Percentiles rank a stretch among this genome's conserved stretches.
These are phyloP conservation scores for Cataglyphis hispanica DNA, from an alignment of 1,140 invertebrate genomes.

Conservation along the genomic window DNA sequence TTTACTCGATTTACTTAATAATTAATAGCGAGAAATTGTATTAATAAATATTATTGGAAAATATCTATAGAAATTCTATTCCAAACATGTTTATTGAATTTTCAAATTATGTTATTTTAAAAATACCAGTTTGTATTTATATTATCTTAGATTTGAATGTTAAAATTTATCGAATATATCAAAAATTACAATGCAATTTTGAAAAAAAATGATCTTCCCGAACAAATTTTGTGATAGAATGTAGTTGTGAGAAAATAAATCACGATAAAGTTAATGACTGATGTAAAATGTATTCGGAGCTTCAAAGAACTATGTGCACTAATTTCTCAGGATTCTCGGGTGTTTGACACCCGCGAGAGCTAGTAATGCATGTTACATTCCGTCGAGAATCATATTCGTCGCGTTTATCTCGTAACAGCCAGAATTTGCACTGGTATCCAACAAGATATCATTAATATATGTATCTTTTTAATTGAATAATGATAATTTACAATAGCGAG, in stretches of 20 bases:
- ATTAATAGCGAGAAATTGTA: too few species aligned
- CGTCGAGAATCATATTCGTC: conserved; percentile 50
- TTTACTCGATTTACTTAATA: too few species aligned
- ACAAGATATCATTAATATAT: background rate
- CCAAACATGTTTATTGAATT: too few species aligned
- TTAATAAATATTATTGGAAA: too few species aligned
- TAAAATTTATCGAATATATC: background rate
- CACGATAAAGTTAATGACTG: conserved; percentile 35
- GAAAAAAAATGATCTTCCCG: background rate
- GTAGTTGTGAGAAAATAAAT: conserved; percentile 61
- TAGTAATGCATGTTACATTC: conserved; percentile 50
- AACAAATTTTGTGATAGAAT: background rate
- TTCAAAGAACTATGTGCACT: conserved; percentile 15
- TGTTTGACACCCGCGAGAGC: conserved; percentile 62
- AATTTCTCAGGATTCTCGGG: conserved; percentile 51
- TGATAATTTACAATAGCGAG: background rate
- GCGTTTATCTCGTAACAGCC: conserved; percentile 16
- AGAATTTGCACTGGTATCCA: background rate
- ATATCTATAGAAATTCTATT: too few species aligned
- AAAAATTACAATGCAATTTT: background rate
- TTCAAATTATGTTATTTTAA: background rate
- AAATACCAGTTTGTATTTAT: background rate
- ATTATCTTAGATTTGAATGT: background rate
- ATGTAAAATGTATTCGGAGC: background rate
- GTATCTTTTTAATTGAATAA: conserved; percentile 56